phyloP scores from a whole-genome alignment of 1,140 invertebrate species.

The Panulirus ornatus region DNA sequence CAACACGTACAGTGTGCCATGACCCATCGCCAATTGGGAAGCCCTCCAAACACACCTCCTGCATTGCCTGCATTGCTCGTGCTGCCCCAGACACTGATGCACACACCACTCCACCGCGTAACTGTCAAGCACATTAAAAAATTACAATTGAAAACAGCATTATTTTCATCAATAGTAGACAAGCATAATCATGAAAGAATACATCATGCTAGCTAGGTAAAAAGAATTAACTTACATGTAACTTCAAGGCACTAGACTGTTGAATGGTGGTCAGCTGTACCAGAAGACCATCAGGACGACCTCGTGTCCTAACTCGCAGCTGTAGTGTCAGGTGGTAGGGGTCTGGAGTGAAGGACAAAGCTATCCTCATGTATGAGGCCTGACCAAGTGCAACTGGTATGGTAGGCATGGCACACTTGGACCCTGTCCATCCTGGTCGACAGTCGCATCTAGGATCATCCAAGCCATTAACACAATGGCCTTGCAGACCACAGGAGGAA shows the following conservation, averaged over 20 bases:
- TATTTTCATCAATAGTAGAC: no score
- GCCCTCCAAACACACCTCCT: constrained; percentile 52
- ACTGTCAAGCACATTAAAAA: constrained; percentile 5
- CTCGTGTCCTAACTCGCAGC: constrained; percentile 31
- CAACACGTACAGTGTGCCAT: constrained; percentile 52
- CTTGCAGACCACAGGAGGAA: constrained; percentile 17
- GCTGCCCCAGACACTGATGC: constrained; percentile 7
- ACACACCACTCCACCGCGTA: constrained; percentile 41
- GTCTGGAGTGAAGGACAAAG: neutral
- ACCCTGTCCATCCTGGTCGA: constrained; percentile 42
- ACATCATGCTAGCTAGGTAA: no score
- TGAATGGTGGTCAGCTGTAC: constrained; percentile 5
- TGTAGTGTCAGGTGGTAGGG: constrained; percentile 36
- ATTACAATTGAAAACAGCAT: no score
- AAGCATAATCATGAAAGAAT: no score
- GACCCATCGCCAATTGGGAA: constrained; percentile 45
- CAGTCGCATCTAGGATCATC: constrained; percentile 42
- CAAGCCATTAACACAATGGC: constrained; percentile 37
- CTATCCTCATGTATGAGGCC: constrained; percentile 30
- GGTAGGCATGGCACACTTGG: constrained; percentile 31
- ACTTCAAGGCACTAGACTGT: neutral
- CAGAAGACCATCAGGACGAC: constrained; percentile 40
- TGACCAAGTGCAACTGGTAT: constrained; percentile 16
- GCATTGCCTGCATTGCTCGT: neutral
- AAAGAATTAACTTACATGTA: constrained; percentile 6